Evolutionary conservation across 2,113 vertebrate species (phyloP), one percentile per base, ranked within the genome.

Genomic region (Epinephelus lanceolatus): DNA sequence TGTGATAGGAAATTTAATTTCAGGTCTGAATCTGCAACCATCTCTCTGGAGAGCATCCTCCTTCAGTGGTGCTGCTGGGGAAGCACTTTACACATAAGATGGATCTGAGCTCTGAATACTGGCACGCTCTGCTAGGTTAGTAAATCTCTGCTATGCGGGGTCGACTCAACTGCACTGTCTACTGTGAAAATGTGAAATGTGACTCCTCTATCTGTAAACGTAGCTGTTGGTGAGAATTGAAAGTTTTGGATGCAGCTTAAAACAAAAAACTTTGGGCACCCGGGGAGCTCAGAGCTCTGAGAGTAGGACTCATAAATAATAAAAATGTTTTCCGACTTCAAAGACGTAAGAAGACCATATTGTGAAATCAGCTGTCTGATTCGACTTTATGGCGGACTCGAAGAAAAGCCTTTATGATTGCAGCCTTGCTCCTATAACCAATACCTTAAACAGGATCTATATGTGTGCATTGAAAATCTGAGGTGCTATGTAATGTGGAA

Each of bases 271-370:
- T 0, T 25, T n/a, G 33, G 18, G 3, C 60, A 70, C 60, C 15
- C 27, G 7, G 37, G 53, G 45, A 59, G 55, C 49, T n/a, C 23
- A 21, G 67, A 72, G 59, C 25, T 27, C 49, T 23, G 42, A 56
- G 47, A 53, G 66, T 13, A 37, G 40, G 55, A 71, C 62, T 59
- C 55, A 80, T 88, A 80, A 87, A 67, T 71, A 73, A 76, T 45
- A 17, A n/a, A 69, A 81, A 73, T 59, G 53, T 74, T 63, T 88
- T 6, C 10, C 45, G 69, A 71, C 59, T 72, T 80, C 59, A 68
- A 74, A 61, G 60, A 55, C 42, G 77, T 80, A 78, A 71, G 63
- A 66, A 56, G 77, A 70, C 21, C 8, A 19, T 19, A 67, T 42
- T 69, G 61, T 60, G 37, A 33, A 74, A 71, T 76, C 65, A 45